Base-by-base conservation (phyloP, 2,797 vertebrate genomes). In the Sebastolobus altivelis region DNA sequence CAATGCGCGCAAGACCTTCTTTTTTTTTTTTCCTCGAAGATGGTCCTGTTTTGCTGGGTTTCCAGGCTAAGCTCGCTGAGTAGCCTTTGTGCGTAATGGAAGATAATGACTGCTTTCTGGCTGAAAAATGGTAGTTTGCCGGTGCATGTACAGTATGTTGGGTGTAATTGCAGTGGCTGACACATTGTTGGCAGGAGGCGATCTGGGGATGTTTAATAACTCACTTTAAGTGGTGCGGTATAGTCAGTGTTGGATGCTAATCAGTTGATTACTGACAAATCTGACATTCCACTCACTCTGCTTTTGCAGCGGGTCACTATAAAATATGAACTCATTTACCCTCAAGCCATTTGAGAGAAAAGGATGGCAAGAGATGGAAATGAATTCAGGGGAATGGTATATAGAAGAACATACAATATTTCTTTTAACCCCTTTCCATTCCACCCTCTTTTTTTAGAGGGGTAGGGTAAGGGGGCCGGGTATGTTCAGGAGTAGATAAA, bases 71-170 rank as follows among this genome's bases (percentile, higher is more conserved):
- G 72, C 81, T 75, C 10, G 4, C 75, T 27, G 79, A 80, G 85
- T 79, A 75, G 84, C 55, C 72, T 75, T 77, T 72, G 72, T 91
- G 88, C 65, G 35, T 84, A 78, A 76, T 86, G 49, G 83, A 77
- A 77, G 84, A 93, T 91, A 91, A 89, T 92, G 79, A 83, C 25
- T 69, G 80, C 86, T 87, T 84, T 87, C 85, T 83, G 84, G 66
- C 67, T 71, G 68, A 60, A 83, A 87, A 85, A 82, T 56, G 25
- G 22, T 79, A 73, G 81, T 85, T 87, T 86, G 65, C 72, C 70
- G 72, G 63, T 60, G 43, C 69, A 70, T 70, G 35, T 68, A 13
- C 65, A 10, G 7, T 80, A 60, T 79, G 68, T 66, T 85, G 74
- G 70, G 25, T 81, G 54, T 86, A 86, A 90, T 86, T 86, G 69